These are phyloP conservation scores for Coptotermes formosanus DNA, from an alignment of 1,140 invertebrate genomes.

Conservation along the genomic window DNA sequence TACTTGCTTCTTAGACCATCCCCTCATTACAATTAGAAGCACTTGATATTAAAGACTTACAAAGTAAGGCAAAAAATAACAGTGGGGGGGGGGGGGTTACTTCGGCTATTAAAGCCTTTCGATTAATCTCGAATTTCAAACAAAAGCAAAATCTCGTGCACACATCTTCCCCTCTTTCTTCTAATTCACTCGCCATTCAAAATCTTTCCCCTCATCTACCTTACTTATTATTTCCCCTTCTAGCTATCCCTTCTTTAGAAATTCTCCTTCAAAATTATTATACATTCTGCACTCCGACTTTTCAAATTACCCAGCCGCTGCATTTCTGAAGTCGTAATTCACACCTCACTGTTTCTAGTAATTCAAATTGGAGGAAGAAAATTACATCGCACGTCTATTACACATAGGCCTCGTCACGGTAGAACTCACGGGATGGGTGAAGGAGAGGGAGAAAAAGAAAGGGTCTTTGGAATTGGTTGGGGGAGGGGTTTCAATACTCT, in stretches of 20 bases:
- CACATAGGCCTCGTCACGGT: neutral
- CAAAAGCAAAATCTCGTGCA: neutral
- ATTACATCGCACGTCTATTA: conserved; percentile 1
- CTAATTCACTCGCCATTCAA: neutral
- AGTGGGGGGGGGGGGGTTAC: neutral
- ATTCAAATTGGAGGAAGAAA: conserved; percentile 4
- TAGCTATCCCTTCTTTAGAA: neutral
- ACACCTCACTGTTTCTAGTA: conserved; percentile 15
- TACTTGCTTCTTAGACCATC: too few species aligned
- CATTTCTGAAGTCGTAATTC: conserved; percentile 15
- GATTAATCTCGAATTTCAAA: neutral
- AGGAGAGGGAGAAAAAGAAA: neutral
- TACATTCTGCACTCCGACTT: neutral
- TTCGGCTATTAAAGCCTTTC: neutral
- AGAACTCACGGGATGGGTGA: neutral
- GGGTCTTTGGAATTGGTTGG: neutral
- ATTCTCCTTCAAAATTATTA: neutral
- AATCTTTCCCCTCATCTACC: neutral
- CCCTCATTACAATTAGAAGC: neutral
- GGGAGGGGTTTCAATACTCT: neutral
- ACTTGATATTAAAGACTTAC: neutral
- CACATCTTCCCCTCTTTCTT: neutral
- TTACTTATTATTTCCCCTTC: neutral
- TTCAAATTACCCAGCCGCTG: neutral
- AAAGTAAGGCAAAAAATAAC: neutral